Evolutionary conservation across 37 sponge, comb jelly and placozoan species (phyloP), one percentile per base, ranked within the genome.

Genomic region (Theonella swinhoei): DNA sequence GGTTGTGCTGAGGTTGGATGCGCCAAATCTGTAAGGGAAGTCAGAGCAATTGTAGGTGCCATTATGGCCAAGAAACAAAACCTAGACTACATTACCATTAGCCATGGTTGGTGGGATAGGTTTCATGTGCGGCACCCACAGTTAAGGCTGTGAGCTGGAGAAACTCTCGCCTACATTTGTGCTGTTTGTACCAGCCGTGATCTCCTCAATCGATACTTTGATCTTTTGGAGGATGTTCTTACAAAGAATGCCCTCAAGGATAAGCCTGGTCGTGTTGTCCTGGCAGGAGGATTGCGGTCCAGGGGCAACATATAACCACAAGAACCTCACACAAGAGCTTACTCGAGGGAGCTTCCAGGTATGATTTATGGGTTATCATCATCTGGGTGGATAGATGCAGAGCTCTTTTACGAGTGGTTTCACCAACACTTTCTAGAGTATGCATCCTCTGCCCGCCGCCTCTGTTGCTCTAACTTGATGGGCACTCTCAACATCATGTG

Each of bases 101-200:
- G 77, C 24, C 68, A 84, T 75, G 85, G 85, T 22, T 77, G 86
- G 86, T 77, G 86, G 86, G 79, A 77, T 33, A 8, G 72, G 1
- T 85, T 78, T 54, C 61, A 38, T 23, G n/a, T 54, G 35, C 32
- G 79, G 1, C 86, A 85, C 54, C 72, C 86, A 33, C 68, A 77
- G 29, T 30, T 85, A 3, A 42, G n/a, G 2, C 29, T 77, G 1
- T 7, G 86, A 70, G 59, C 47, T 42, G 70, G 74, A 35, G 80
- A 78, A 23, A 17, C 32, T 3, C 28, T 87, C 41, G 71, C 81
- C 1, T 80, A 73, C 28, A 32, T 20, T n/a, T 66, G 70, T 33
- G 80, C 76, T 29, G 76, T 73, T 7, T 61, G 62, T 22, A 72
- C 81, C 25, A 64, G 62, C 35, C 75, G 20, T 38, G 68, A 72